Evolutionary conservation across 2,113 vertebrate genomes (phyloP).

Genomic region (Fulmarus glacialis): DNA sequence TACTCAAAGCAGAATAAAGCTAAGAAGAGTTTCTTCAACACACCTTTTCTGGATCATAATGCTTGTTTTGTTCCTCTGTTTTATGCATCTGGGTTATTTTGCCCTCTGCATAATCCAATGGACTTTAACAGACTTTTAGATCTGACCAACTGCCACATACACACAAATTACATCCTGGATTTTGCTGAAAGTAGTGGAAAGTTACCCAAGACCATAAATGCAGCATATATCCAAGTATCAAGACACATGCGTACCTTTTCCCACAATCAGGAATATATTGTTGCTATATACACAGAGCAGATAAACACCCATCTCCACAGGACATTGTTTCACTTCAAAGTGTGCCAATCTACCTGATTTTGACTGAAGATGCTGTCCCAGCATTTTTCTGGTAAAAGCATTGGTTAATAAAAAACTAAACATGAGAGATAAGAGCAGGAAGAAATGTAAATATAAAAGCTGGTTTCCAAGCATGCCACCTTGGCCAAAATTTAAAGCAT

Average conservation of each 20-base stretch:
- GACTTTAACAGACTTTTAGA: background rate
- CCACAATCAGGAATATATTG: background rate
- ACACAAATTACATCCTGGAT: background rate
- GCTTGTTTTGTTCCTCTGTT: conserved; percentile 27
- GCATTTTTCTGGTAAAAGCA: background rate
- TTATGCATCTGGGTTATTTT: background rate
- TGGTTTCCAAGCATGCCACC: background rate
- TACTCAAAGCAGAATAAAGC: conserved; percentile 54
- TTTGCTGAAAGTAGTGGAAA: background rate
- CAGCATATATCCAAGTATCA: background rate
- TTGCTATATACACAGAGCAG: background rate
- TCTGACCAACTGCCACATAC: background rate
- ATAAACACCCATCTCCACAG: background rate
- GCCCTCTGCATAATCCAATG: background rate
- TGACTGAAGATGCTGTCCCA: background rate
- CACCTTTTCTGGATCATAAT: conserved; percentile 43
- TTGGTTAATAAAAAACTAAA: background rate
- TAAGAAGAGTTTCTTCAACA: conserved; percentile 50
- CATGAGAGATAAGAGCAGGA: background rate
- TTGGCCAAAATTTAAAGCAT: conserved; percentile 5
- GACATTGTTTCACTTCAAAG: background rate
- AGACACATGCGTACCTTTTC: background rate
- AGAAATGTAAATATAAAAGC: background rate
- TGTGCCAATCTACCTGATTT: background rate
- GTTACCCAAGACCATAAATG: background rate